phyloP scores from a whole-genome alignment of 2,113 vertebrate species.

The Ariopsis seemanni region DNA sequence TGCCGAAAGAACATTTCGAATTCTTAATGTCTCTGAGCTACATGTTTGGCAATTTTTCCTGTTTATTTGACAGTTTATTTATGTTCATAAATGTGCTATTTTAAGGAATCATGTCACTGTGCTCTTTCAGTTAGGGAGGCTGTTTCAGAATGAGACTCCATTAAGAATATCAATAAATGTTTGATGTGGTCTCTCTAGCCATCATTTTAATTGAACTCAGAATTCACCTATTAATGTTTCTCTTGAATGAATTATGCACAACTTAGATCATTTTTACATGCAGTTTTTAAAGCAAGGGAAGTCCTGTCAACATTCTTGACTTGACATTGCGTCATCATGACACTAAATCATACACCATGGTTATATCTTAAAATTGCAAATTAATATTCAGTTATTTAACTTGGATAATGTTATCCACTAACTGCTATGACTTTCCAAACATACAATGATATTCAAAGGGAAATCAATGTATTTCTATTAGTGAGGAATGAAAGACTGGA shows the following conservation, averaged over 20 bases:
- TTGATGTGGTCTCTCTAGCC: background rate
- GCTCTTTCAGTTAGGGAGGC: background rate
- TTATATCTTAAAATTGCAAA: background rate
- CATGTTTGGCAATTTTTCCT: background rate
- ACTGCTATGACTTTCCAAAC: background rate
- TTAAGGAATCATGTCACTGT: background rate
- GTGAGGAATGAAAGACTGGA: background rate
- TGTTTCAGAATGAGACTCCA: background rate
- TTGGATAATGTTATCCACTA: background rate
- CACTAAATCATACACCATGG: background rate
- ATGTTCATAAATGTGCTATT: background rate
- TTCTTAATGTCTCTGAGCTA: background rate
- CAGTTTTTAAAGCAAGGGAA: background rate
- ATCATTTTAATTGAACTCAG: background rate
- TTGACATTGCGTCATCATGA: background rate
- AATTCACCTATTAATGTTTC: background rate
- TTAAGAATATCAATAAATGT: background rate
- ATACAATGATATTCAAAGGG: background rate
- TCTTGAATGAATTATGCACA: background rate
- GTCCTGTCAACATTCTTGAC: background rate
- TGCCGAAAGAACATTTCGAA: conserved; percentile 44
- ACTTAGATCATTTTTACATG: background rate
- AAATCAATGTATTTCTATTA: too few species aligned
- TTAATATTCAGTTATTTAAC: background rate
- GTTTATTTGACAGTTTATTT: background rate